A percentile compares a stretch with the other conserved stretches of the same genome.
Conservation (phyloP, 1,140 invertebrate genomes). For the Drosophila kikkawai region DNA sequence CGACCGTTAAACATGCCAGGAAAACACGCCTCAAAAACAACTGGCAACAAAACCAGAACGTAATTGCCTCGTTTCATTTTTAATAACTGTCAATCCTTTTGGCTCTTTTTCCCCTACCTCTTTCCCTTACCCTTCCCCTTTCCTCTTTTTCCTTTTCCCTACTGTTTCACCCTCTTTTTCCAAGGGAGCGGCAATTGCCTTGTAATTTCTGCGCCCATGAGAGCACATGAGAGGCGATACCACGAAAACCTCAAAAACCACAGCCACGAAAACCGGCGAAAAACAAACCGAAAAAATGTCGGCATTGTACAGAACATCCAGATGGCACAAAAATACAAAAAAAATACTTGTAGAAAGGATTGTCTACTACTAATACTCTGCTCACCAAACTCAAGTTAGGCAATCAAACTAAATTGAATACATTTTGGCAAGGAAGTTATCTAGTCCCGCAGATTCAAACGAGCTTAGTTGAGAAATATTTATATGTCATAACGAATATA, state of each 20-base stretch:
- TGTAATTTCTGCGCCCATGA: conserved; percentile 60
- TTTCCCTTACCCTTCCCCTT: not conserved
- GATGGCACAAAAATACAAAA: conserved; percentile 8
- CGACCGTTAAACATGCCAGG: conserved; percentile 74
- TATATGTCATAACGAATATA: conserved; percentile 25
- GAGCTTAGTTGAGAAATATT: conserved; percentile 13
- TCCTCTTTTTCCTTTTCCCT: not conserved
- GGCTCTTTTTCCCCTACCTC: conserved; percentile 24
- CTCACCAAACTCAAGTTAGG: conserved; percentile 14
- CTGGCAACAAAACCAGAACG: conserved; percentile 66
- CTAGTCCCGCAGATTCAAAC: not conserved
- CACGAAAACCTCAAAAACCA: conserved; percentile 42
- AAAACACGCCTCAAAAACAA: conserved; percentile 67
- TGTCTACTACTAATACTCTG: conserved; percentile 19
- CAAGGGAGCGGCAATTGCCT: conserved; percentile 73
- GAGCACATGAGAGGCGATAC: conserved; percentile 55
- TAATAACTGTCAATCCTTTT: conserved; percentile 82
- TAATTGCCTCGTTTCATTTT: conserved; percentile 82
- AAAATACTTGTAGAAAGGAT: conserved; percentile 2
- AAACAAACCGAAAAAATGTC: conserved; percentile 47
- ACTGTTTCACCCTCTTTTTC: not conserved
- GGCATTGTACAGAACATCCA: conserved; percentile 6
- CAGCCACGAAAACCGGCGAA: conserved; percentile 30
- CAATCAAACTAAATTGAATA: conserved; percentile 59
- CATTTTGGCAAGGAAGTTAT: conserved; percentile 28